A percentile compares a stretch with the other conserved stretches of the same genome.
Evolutionary conservation across 1,140 invertebrate species (phyloP).

Genomic region (Melipona quadrifasciata): DNA sequence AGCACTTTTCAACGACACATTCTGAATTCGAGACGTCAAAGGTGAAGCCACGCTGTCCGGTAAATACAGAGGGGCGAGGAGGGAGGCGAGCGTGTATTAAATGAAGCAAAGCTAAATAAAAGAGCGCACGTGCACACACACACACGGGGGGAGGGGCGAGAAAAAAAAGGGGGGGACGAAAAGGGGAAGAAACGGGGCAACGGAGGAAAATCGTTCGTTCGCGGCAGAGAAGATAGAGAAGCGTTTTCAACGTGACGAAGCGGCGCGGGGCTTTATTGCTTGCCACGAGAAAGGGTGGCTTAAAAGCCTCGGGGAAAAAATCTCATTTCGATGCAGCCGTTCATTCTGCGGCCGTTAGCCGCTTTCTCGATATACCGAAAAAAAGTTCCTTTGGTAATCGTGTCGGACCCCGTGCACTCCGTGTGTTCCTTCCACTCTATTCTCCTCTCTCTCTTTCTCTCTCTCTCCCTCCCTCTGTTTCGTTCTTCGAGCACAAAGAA

Average conservation of each 20-base stretch:
- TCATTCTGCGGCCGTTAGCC: slow-evolving; percentile 49
- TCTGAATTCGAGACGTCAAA: background rate
- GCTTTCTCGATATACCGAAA: slow-evolving; percentile 46
- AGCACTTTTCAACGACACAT: background rate
- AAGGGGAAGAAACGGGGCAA: background rate
- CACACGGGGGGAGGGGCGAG: no score
- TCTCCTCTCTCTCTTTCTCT: background rate
- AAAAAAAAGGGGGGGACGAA: background rate
- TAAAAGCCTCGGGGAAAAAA: slow-evolving; percentile 60
- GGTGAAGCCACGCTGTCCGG: background rate
- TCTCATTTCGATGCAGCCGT: slow-evolving; percentile 63
- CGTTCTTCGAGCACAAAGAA: no score
- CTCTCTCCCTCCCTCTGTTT: no score
- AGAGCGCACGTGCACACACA: background rate
- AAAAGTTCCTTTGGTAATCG: slow-evolving; percentile 50
- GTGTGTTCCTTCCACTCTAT: background rate
- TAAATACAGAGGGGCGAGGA: background rate
- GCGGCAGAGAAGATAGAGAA: slow-evolving; percentile 38
- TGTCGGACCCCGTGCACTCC: background rate
- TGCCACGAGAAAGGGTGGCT: slow-evolving; percentile 43
- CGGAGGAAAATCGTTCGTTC: slow-evolving; percentile 33
- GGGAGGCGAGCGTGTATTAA: slow-evolving; percentile 12
- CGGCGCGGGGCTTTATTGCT: slow-evolving; percentile 45
- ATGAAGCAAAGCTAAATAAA: slow-evolving; percentile 43
- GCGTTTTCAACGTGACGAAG: slow-evolving; percentile 51